Conservation (phyloP, 2,888 invertebrate species). For the Luperina nickerlii region DNA sequence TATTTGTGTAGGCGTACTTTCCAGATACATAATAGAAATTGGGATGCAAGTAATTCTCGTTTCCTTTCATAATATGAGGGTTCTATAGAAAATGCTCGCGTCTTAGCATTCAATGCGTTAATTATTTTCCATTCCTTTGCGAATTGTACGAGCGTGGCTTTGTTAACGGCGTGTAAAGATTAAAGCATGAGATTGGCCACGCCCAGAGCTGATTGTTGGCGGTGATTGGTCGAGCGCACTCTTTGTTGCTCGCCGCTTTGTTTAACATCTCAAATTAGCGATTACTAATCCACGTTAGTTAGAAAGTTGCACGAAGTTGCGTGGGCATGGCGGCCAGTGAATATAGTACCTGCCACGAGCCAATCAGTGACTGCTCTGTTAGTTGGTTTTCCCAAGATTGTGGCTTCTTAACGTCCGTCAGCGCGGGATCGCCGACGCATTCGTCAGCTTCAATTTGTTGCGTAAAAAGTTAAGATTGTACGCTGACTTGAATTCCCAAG, state of each 20-base stretch:
- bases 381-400: constrained; percentile 45
- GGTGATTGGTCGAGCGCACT: constrained; percentile 83
- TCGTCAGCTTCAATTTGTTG: constrained; percentile 37
- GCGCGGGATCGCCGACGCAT: constrained; percentile 40
- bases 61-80: constrained; percentile 66
- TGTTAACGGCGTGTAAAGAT: constrained; percentile 81
- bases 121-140: constrained; percentile 83
- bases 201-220: constrained; percentile 79
- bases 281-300: constrained; percentile 65
- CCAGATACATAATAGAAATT: constrained; percentile 16
- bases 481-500: constrained; percentile 10
- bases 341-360: constrained; percentile 52
- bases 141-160: constrained; percentile 82
- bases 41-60: constrained; percentile 61
- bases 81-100: constrained; percentile 61
- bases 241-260: constrained; percentile 85
- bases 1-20: constrained; percentile 8
- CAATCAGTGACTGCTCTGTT: constrained; percentile 55
- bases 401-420: constrained; percentile 40
- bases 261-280: constrained; percentile 84
- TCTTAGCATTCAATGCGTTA: constrained; percentile 79
- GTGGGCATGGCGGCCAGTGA: constrained; percentile 55
- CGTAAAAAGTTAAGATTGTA: constrained; percentile 30
- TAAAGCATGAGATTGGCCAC: constrained; percentile 82
- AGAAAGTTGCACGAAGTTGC: constrained; percentile 62